Conservation (phyloP, 2,888 invertebrate genomes). For the Coremacera marginata region DNA sequence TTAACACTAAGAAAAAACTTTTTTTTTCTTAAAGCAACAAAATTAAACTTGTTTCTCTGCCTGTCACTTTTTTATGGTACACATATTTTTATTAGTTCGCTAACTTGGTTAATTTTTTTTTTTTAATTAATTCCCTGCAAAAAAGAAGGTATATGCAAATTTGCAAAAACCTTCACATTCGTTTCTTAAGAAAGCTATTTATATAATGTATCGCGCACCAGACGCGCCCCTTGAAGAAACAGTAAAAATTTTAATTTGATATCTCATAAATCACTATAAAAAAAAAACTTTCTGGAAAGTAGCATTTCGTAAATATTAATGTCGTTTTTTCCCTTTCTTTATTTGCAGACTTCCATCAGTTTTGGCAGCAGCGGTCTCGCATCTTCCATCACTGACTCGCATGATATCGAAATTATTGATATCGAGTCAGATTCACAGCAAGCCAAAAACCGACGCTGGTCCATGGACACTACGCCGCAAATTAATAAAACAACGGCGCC, state of each 20-base stretch:
- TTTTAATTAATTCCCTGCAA: no score
- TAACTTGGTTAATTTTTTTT: no score
- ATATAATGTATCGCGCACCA: not conserved
- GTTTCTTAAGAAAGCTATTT: not conserved
- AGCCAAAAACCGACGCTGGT: slow-evolving; percentile 11
- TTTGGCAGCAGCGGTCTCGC: slow-evolving; percentile 56
- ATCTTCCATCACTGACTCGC: slow-evolving; percentile 45
- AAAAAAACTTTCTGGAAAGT: not conserved
- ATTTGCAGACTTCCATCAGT: slow-evolving; percentile 56
- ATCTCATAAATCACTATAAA: not conserved
- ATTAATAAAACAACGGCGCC: not conserved
- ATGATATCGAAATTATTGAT: not conserved
- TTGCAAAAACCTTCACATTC: not conserved
- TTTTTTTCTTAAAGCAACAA: no score
- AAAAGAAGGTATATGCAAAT: not conserved
- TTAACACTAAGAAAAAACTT: no score
- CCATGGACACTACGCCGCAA: not conserved
- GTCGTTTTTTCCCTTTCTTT: slow-evolving; percentile 39
- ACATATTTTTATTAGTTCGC: no score
- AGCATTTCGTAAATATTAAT: not conserved
- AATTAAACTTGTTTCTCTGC: no score
- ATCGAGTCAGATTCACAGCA: not conserved
- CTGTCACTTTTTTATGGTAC: no score
- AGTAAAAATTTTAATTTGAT: not conserved
- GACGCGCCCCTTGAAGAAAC: not conserved